phyloP scores from a whole-genome alignment of 1,140 invertebrate genomes.

The Diorhabda sublineata region DNA sequence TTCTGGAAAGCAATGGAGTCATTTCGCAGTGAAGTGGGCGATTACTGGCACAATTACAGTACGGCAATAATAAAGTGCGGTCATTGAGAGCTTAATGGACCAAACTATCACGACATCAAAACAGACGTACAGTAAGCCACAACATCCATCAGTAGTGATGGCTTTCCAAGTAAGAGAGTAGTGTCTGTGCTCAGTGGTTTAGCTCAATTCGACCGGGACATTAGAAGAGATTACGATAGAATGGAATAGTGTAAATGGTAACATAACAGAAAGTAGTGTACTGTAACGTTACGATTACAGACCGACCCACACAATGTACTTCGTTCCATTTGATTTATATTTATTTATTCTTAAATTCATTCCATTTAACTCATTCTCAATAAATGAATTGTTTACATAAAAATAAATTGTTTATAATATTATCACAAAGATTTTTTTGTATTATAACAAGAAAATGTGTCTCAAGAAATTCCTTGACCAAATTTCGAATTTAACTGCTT shows the following conservation, averaged over 20 bases:
- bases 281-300: neutral
- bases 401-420: too few relatives aligned
- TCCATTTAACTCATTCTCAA: too few relatives aligned
- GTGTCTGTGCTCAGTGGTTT: neutral
- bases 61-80: slow-evolving; percentile 20
- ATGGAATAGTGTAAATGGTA: neutral
- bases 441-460: neutral
- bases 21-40: slow-evolving; percentile 14
- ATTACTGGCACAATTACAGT: slow-evolving; percentile 20
- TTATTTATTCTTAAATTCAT: too few relatives aligned
- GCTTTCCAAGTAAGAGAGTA: neutral
- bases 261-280: neutral
- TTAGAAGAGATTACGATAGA: neutral
- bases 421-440: too few relatives aligned
- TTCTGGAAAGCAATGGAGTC: slow-evolving; percentile 16
- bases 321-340: too few relatives aligned
- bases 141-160: slow-evolving; percentile 14
- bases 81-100: slow-evolving; percentile 18
- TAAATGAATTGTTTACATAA: too few relatives aligned
- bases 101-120: slow-evolving; percentile 16
- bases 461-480: neutral
- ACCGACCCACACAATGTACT: too few relatives aligned
- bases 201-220: neutral
- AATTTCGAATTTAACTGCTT: neutral
- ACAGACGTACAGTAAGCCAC: slow-evolving; percentile 10